Evolutionary conservation across 2,113 vertebrate genomes (phyloP), one percentile per base, ranked within the genome.

Genomic region (Orthochromis malagaraziensis): DNA sequence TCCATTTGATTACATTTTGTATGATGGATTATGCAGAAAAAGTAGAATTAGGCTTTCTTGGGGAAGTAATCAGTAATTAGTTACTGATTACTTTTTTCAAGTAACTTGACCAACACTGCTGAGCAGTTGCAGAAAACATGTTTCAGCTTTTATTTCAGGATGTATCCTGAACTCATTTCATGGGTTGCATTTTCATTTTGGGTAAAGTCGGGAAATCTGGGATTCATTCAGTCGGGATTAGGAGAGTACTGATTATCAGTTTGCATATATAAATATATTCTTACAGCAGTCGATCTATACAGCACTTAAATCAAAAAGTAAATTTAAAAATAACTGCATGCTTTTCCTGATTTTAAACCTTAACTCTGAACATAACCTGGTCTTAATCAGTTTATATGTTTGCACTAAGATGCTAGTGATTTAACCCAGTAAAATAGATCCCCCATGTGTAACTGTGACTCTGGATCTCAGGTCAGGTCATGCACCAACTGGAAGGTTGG

Each of bases 381-480:
- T 65, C 10, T 65, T 21, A 7, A 38, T 65, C 33, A 21, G 60
- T 21, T 65, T 21, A 13, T 2, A 33, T 65, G 60, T 38, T 38
- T 65, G 60, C 60, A 65, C 60, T 38, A 21, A 65, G 60, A 38
- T 65, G 19, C 58, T 7, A 63, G 58, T 63, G 17, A 35, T 63
- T 12, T n/a, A 35, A 5, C 2, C 31, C 17, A 35, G 60, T 38
- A n/a, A 12, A 35, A 7, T 5, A 65, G 60, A 38, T 5, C 10
- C 0, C 0, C 58, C 58, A n/a, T 0, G 4, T 38, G 31, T 65
- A 12, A 65, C 2, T 65, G 31, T 38, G 10, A 0, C 0, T 35
- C 58, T 35, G 17, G 12, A 21, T 21, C 60, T 65, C 60, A n/a
- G 10, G 60, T 38, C 33, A 65, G 33, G 60, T 65, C 60, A 21